Percentiles rank a stretch among this genome's conserved stretches.
phyloP scores from a whole-genome alignment of 30 jellyfish, hydroid and myxozoan genomes.

The Aurelia sp. region DNA sequence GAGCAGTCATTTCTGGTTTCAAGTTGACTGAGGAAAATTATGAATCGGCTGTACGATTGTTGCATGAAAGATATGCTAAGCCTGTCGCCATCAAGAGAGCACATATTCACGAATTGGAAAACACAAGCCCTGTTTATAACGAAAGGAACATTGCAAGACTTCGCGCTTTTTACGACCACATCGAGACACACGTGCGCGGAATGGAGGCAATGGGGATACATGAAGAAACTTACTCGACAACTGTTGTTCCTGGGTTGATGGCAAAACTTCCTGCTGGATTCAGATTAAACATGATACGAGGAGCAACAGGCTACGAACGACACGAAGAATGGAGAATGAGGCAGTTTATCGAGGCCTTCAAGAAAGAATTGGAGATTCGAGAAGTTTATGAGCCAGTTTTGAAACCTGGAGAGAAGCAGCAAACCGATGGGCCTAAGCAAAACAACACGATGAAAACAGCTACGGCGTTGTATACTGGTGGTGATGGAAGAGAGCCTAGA shows the following conservation, averaged over 20 bases:
- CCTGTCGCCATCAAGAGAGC: conserved; percentile 16
- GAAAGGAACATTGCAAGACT: background rate
- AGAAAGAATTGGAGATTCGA: too few relatives aligned
- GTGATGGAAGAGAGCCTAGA: background rate
- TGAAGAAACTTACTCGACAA: too few relatives aligned
- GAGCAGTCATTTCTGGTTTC: conserved; percentile 1
- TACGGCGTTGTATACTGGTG: background rate
- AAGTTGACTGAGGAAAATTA: conserved; percentile 11
- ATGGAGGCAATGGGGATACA: background rate
- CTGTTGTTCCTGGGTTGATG: too few relatives aligned
- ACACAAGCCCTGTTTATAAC: background rate
- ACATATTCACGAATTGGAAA: background rate
- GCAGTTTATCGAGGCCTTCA: too few relatives aligned
- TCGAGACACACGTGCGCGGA: background rate
- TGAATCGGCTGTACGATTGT: background rate
- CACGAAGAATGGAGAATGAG: too few relatives aligned
- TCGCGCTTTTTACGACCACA: background rate
- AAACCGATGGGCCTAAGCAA: background rate
- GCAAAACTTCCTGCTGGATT: too few relatives aligned
- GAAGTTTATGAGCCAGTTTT: background rate
- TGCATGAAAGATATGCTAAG: conserved; percentile 5
- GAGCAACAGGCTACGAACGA: too few relatives aligned
- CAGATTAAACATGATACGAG: background rate
- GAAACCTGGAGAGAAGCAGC: background rate
- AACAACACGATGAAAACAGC: too few relatives aligned